Evolutionary conservation across 2,888 invertebrate species (phyloP).

Genomic region (Orchesellides sinensis): DNA sequence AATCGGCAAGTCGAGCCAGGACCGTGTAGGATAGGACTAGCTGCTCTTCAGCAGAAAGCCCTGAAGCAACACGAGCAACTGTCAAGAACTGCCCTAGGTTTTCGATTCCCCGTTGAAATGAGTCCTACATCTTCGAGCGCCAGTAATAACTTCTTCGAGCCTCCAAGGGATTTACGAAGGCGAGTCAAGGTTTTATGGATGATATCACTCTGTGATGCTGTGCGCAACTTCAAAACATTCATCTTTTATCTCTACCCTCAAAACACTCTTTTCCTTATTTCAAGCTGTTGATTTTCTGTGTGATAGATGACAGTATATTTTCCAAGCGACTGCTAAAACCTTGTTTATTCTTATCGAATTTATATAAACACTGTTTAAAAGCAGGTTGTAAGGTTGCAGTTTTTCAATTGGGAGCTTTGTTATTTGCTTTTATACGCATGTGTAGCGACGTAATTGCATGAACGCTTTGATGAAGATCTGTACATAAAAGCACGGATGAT

Average conservation of each 20-base stretch:
- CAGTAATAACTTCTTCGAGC: slow-evolving; percentile 27
- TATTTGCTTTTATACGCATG: too few relatives aligned
- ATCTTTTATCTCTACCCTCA: too few relatives aligned
- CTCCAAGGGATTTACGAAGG: slow-evolving; percentile 51
- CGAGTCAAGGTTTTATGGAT: too few relatives aligned
- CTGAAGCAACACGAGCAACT: slow-evolving; percentile 80
- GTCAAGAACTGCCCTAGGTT: slow-evolving; percentile 73
- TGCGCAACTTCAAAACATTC: slow-evolving; percentile 27
- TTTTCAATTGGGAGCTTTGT: too few relatives aligned
- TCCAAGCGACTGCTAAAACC: too few relatives aligned
- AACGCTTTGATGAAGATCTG: too few relatives aligned
- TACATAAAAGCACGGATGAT: too few relatives aligned
- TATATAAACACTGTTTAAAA: too few relatives aligned
- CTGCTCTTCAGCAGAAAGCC: slow-evolving; percentile 87
- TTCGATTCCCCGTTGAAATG: slow-evolving; percentile 72
- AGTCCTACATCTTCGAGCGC: slow-evolving; percentile 68
- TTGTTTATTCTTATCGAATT: too few relatives aligned
- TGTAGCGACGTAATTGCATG: too few relatives aligned
- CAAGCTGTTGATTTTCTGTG: neutral
- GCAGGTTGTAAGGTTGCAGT: too few relatives aligned
- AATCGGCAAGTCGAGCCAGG: slow-evolving; percentile 42
- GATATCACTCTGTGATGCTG: slow-evolving; percentile 50
- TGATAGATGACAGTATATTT: neutral
- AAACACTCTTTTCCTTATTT: neutral
- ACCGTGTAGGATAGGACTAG: slow-evolving; percentile 82